Percentiles rank a stretch among this genome's conserved stretches.
Evolutionary conservation across 1,140 invertebrate species (phyloP).

Genomic region (Rhyzopertha dominica): DNA sequence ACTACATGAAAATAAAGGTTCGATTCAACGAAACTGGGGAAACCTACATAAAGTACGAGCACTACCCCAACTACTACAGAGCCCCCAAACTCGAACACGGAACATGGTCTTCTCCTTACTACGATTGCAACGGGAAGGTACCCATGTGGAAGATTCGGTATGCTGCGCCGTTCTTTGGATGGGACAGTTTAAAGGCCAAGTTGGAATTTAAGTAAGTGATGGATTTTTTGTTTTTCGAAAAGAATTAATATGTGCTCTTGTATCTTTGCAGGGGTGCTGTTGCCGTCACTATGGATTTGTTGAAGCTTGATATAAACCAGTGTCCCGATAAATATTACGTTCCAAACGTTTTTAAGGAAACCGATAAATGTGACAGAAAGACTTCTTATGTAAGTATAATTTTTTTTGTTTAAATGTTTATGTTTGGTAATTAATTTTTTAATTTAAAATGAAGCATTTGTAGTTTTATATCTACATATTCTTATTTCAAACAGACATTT

Average conservation of each 20-base stretch:
- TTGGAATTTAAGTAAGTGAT: conserved; percentile 89
- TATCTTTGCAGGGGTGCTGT: conserved; percentile 78
- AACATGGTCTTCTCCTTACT: conserved; percentile 89
- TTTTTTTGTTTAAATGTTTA: too few relatives aligned
- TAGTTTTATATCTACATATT: too few relatives aligned
- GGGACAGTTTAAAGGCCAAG: conserved; percentile 85
- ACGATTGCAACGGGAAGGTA: conserved; percentile 86
- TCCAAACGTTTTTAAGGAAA: conserved; percentile 92
- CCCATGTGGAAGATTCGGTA: conserved; percentile 96
- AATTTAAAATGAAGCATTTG: too few relatives aligned
- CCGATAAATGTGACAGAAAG: conserved; percentile 88
- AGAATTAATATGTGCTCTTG: conserved; percentile 5
- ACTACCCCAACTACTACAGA: conserved; percentile 85
- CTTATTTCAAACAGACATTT: too few relatives aligned
- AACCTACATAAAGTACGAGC: conserved; percentile 77
- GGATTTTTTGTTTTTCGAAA: conserved; percentile 1
- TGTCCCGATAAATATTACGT: conserved; percentile 84
- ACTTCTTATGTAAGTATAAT: conserved; percentile 87
- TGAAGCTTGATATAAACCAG: conserved; percentile 91
- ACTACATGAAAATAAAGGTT: conserved; percentile 87
- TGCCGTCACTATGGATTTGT: conserved; percentile 84
- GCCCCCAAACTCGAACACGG: conserved; percentile 84
- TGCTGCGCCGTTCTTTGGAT: conserved; percentile 94
- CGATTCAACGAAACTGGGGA: conserved; percentile 82
- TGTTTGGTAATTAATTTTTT: too few relatives aligned